phyloP scores from a whole-genome alignment of 2,888 invertebrate genomes.

The Parelbella ahira region DNA sequence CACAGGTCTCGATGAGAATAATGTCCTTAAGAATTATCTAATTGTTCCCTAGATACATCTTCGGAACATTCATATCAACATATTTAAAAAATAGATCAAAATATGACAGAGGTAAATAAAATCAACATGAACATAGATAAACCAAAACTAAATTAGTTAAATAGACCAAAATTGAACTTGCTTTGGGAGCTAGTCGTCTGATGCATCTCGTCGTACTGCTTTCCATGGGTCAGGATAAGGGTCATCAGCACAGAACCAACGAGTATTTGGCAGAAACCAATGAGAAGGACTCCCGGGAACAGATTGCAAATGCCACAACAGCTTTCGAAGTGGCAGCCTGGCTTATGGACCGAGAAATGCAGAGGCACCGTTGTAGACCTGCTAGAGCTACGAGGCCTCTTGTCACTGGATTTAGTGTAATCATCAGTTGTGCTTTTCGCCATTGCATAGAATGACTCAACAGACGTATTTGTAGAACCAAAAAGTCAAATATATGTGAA shows the following conservation, averaged over 20 bases:
- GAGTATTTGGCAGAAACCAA: conserved; percentile 64
- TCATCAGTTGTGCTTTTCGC: conserved; percentile 9
- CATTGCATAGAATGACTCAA: conserved; percentile 3
- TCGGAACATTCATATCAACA: too few species aligned
- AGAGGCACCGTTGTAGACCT: conserved; percentile 67
- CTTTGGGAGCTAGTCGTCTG: conserved; percentile 49
- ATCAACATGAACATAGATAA: too few species aligned
- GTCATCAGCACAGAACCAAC: conserved; percentile 60
- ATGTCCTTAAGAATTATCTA: too few species aligned
- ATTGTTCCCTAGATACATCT: too few species aligned
- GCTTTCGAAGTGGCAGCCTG: conserved; percentile 66
- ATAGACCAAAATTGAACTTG: too few species aligned
- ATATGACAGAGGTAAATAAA: too few species aligned
- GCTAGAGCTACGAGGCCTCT: conserved; percentile 1
- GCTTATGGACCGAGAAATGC: conserved; percentile 62
- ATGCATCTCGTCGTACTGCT: conserved; percentile 65
- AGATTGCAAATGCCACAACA: conserved; percentile 71
- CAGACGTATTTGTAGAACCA: too few species aligned
- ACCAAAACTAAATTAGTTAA: too few species aligned
- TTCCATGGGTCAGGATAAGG: conserved; percentile 55
- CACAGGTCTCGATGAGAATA: too few species aligned
- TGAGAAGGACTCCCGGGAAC: conserved; percentile 67
- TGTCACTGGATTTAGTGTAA: conserved; percentile 10
- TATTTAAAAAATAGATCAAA: too few species aligned
- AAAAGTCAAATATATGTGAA: too few species aligned